Evolutionary conservation across 2,113 vertebrate species (phyloP), one percentile per base, ranked within the genome.

Genomic region (Galemys pyrenaicus): DNA sequence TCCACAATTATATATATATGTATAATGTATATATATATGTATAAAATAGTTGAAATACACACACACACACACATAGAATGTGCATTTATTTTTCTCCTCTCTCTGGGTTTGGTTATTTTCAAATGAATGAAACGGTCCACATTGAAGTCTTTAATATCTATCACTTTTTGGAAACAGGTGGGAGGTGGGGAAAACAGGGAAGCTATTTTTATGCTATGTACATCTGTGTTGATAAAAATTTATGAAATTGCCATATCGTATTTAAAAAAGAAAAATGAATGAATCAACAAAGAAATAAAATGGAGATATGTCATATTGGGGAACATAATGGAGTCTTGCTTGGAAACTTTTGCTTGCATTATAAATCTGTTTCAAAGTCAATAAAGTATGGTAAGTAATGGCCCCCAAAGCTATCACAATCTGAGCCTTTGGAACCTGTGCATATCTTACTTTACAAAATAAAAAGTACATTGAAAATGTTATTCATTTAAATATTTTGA

Each of bases 401-500:
- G 8, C 39, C 28, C 4, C 35, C 24, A 16, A 58, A n/a, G 15
- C 35, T 35, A 20, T 30, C 8, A 11, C 30, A 28, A 32, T 74
- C 2, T 3, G 15, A 90, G 56, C 51, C 37, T 51, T 5, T 15
- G 1, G 20, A 82, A 87, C 13, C 15, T 41, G 37, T 16, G 8
- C 28, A 44, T 37, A 4, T 17, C 5, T 60, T 28, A 70, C 19
- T 1, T 70, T 70, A 15, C 3, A 65, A 35, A 5, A 2, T 9
- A n/a, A 39, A 87, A n/a, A 0, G 32, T 16, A 16, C 24, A 81
- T 2, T 70, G 1, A 8, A 82, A 65, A n/a, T 65, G 28, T 79
- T 32, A 78, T 87, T 56, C 15, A 67, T 35, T 32, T 80, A 78
- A 89, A 16, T 32, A 77, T 67, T 86, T 64, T 85, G 62, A 73